Evolutionary conservation across 2,888 invertebrate species (phyloP), one percentile per base, ranked within the genome.

Genomic region (Anagyrus pseudococci): DNA sequence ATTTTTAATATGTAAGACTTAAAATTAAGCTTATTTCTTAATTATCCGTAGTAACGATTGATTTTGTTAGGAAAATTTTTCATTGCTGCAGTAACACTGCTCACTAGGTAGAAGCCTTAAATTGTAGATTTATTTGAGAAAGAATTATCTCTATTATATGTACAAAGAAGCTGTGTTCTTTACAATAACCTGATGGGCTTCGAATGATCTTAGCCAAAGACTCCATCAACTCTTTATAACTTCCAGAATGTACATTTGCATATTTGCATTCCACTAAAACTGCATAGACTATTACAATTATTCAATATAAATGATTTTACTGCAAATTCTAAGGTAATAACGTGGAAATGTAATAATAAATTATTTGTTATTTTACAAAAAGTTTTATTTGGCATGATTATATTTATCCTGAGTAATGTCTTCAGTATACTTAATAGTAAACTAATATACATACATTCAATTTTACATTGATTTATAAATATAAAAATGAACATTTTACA

Each of bases 301-400:
- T 43, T 20, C 23, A 57, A 23, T 57, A 57, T 56, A 41, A 47
- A 69, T 64, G 47, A 55, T 67, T 59, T 58, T 47, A 53, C 47
- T 57, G 57, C 57, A 43, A 62, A 62, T 57, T 41, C 52, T 29
- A 29, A 50, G 22, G 41, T 57, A 13, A 47, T 52, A 20, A 46
- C 44, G 67, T 68, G 62, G 65, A 66, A 64, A 66, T 68, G 68
- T 65, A 55, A 65, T 64, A 71, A 70, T 71, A 69, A 70, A 71
- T 63, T 69, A 67, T 68, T 71, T 71, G 68, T 70, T 43, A 33
- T 33, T 43, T n/a, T 19, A 43, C 17, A 41, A 41, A 41, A 33
- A 46, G 50, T 19, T 62, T 62, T 49, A 56, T 52, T 49, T 33
- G 33, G 33, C 49, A n/a, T n/a, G n/a, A n/a, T n/a, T n/a, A n/a